Conservation (phyloP, 2,888 invertebrate species). For the Caradrina kadenii region DNA sequence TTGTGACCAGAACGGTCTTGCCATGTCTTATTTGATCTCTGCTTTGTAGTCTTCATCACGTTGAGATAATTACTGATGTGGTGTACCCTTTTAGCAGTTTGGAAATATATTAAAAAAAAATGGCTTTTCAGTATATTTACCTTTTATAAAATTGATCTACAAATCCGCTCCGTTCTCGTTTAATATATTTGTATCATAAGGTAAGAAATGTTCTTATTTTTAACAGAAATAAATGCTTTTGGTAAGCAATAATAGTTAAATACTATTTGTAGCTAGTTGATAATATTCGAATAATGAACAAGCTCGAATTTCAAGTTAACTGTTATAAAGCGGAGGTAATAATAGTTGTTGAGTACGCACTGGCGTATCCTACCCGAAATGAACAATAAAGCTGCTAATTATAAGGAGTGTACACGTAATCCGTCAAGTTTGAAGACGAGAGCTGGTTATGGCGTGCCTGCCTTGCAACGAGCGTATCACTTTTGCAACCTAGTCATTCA, state of each 20-base stretch:
- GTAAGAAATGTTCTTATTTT: conserved; percentile 78
- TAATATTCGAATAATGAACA: conserved; percentile 71
- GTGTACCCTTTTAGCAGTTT: conserved; percentile 81
- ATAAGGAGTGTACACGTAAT: conserved; percentile 66
- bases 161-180: conserved; percentile 75
- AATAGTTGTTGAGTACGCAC: conserved; percentile 36
- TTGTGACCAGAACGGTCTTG: conserved; percentile 81
- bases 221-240: conserved; percentile 73
- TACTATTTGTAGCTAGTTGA: conserved; percentile 76
- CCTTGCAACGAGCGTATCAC: conserved; percentile 77
- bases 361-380: conserved; percentile 57
- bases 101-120: conserved; percentile 66
- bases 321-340: conserved; percentile 60
- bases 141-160: conserved; percentile 74
- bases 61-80: conserved; percentile 59
- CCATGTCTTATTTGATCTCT: conserved; percentile 88
- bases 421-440: conserved; percentile 60
- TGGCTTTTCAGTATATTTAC: conserved; percentile 73
- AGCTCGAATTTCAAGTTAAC: conserved; percentile 69
- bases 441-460: conserved; percentile 71
- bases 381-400: conserved; percentile 67
- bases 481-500: conserved; percentile 89
- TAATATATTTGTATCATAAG: conserved; percentile 77
- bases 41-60: conserved; percentile 81
- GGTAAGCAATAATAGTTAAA: conserved; percentile 78